Evolutionary conservation across 2,113 vertebrate genomes (phyloP).

Genomic region (Garra rufa): DNA sequence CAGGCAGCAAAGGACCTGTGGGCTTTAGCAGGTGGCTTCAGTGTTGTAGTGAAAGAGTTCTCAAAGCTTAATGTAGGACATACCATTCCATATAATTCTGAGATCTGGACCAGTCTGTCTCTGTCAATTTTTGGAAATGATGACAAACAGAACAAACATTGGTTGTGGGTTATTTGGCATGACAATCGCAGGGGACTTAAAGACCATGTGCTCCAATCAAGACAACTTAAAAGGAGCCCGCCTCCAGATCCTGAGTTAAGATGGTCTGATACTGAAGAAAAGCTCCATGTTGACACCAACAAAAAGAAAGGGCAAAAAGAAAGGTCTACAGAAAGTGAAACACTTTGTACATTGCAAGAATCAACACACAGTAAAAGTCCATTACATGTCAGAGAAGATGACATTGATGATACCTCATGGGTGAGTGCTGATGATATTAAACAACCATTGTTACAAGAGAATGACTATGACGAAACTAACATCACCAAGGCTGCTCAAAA

Average conservation of each 20-base stretch:
- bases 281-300: not conserved
- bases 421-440: not conserved
- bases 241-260: too few species aligned
- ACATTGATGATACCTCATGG: not conserved
- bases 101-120: not conserved
- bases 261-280: not conserved
- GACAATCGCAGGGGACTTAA: not conserved
- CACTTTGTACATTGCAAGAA: too few species aligned
- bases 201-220: not conserved
- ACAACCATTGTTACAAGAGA: too few species aligned
- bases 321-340: too few species aligned
- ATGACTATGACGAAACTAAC: too few species aligned
- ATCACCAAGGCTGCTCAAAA: too few species aligned
- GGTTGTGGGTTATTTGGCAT: not conserved
- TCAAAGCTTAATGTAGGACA: not conserved
- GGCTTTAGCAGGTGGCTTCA: not conserved
- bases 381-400: not conserved
- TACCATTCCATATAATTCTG: not conserved
- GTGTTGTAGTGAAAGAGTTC: not conserved
- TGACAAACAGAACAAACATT: not conserved
- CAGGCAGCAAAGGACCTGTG: not conserved
- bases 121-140: not conserved
- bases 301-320: too few species aligned
- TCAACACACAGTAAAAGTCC: not conserved
- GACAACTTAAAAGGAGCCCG: not conserved